phyloP scores from a whole-genome alignment of 2,888 invertebrate species.

The Chironomus riparius region DNA sequence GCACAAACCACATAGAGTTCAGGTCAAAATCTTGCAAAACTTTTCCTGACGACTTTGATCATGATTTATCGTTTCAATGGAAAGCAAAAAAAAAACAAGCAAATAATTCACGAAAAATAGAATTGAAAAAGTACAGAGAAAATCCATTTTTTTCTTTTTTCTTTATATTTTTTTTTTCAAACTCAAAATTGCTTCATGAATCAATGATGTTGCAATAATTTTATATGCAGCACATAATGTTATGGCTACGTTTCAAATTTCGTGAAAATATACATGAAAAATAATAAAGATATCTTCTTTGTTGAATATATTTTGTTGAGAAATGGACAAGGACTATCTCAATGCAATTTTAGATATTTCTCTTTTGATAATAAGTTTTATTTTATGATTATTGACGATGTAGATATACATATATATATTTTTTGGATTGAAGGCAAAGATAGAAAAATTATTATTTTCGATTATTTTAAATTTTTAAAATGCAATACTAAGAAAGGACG shows the following conservation, averaged over 20 bases:
- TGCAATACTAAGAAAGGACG: background rate
- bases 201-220: background rate
- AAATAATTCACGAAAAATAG: background rate
- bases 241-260: constrained; percentile 19
- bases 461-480: background rate
- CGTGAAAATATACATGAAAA: background rate
- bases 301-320: constrained; percentile 28
- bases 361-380: no score
- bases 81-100: background rate
- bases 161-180: background rate
- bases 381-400: no score
- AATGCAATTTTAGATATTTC: constrained; percentile 22
- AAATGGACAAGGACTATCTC: constrained; percentile 28
- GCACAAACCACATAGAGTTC: no score
- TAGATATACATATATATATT: no score
- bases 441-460: background rate
- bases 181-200: background rate
- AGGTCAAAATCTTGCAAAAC: background rate
- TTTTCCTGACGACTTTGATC: background rate
- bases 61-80: background rate
- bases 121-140: background rate
- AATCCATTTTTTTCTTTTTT: background rate
- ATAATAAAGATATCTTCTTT: background rate
- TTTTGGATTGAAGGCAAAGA: background rate
- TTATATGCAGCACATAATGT: background rate